These are phyloP conservation scores for Podilymbus podiceps DNA, from an alignment of 2,113 vertebrate species.

Conservation along the genomic window DNA sequence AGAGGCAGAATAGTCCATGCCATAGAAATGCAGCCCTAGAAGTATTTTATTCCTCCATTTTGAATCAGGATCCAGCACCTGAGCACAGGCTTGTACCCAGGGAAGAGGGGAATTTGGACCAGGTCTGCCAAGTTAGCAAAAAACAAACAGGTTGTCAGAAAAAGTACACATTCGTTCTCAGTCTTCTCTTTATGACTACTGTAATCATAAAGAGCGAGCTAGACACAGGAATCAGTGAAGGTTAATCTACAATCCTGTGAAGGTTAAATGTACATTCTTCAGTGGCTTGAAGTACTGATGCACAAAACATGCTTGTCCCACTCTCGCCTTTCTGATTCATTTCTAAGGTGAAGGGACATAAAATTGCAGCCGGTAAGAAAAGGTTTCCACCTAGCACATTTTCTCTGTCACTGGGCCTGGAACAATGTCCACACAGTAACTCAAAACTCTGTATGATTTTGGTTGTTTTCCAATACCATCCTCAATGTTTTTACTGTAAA, in stretches of 20 bases:
- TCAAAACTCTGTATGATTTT: neutral
- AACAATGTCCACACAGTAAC: neutral
- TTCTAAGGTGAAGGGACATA: neutral
- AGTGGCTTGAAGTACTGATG: neutral
- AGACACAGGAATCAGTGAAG: neutral
- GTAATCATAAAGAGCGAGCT: neutral
- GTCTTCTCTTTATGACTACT: neutral
- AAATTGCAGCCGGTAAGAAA: neutral
- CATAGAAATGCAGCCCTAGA: slow-evolving; percentile 92
- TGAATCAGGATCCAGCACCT: slow-evolving; percentile 84
- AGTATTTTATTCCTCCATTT: slow-evolving; percentile 94
- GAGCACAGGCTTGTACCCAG: slow-evolving; percentile 90
- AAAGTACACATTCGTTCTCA: neutral
- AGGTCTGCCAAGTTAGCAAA: slow-evolving; percentile 69
- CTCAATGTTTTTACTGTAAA: neutral
- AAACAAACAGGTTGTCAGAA: neutral
- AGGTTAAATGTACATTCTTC: neutral
- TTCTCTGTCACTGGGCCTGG: neutral
- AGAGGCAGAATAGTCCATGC: slow-evolving; percentile 84
- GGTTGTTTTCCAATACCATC: neutral
- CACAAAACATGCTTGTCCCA: neutral
- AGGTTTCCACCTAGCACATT: neutral
- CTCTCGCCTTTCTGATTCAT: neutral
- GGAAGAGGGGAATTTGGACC: slow-evolving; percentile 90
- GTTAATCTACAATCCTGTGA: neutral